Evolutionary conservation across 2,888 invertebrate species (phyloP), one percentile per base, ranked within the genome.

Genomic region (Zootermopsis nevadensis): DNA sequence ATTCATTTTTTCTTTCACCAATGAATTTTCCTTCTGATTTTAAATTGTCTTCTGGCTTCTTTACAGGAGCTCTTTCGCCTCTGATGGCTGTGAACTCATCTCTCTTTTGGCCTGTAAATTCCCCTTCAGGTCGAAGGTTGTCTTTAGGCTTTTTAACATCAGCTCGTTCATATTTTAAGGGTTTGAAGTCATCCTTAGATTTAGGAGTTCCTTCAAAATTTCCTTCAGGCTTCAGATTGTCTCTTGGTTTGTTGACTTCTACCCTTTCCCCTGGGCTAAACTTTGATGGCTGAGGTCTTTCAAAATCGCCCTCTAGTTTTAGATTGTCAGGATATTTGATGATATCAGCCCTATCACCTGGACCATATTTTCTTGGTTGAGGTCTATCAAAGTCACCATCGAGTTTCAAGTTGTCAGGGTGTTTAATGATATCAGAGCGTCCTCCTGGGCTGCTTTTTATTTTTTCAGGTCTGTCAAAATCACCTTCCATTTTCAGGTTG

Each of bases 311-410:
- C 84, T 88, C 88, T 33, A 87, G 86, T 83, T 86, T 87, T 12
- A 88, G 86, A 87, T 95, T 93, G 87, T 95, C 95, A 88, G 93
- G 92, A 85, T 92, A 93, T 87, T 88, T 91, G 1, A 93, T 91
- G 1, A 93, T 89, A 82, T 93, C 92, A 1, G 92, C 91, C 82
- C 93, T 90, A 87, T 94, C 94, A 12, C 92, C 93, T 82, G 90
- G 90, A 33, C 91, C 91, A 12, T 91, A 90, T 35, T 88, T 87
- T 66, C 88, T 87, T 55, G 87, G 87, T 77, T 84, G 82, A 60
- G 86, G 87, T 8, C 87, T 89, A 88, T 0, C 84, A 69, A 83
- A 83, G 27, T 83, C 85, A 53, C 84, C 93, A 88, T 91, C 91
- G 15, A 82, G 86, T 77, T 83, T 85, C 10, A 89, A 81, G 85